A percentile compares a stretch with the other conserved stretches of the same genome.
Evolutionary conservation across 2,113 vertebrate genomes (phyloP).

Genomic region (Notarius quadriscutis): DNA sequence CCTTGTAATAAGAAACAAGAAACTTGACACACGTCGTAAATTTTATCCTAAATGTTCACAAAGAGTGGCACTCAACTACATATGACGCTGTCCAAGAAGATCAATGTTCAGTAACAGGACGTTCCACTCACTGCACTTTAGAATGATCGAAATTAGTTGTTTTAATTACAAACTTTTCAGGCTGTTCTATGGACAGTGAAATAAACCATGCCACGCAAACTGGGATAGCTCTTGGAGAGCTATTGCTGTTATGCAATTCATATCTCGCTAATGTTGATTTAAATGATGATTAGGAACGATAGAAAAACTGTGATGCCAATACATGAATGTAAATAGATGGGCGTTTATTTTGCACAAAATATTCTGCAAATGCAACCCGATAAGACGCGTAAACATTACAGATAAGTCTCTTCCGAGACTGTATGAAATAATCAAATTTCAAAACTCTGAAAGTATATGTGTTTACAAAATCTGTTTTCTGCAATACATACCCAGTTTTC

Average conservation of each 20-base stretch:
- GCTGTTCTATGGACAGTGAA: neutral
- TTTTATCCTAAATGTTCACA: neutral
- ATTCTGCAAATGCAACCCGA: neutral
- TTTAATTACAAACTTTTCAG: neutral
- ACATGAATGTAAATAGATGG: neutral
- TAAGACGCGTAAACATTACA: neutral
- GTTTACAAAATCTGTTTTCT: neutral
- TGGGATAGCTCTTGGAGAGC: neutral
- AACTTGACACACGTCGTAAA: neutral
- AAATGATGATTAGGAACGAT: neutral
- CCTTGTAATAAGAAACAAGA: no score
- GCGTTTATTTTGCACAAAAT: neutral
- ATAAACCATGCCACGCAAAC: neutral
- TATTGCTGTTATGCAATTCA: neutral
- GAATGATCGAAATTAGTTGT: neutral
- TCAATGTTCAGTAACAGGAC: neutral
- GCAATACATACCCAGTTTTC: neutral
- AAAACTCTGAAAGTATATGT: neutral
- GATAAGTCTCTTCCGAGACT: neutral
- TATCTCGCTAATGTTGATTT: neutral
- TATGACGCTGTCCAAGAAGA: neutral
- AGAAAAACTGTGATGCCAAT: neutral
- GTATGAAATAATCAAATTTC: neutral
- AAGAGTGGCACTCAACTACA: neutral
- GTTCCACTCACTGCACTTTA: neutral